These are phyloP conservation scores for Sebastes diaconus DNA, from an alignment of 2,797 vertebrate genomes.

Conservation along the genomic window DNA sequence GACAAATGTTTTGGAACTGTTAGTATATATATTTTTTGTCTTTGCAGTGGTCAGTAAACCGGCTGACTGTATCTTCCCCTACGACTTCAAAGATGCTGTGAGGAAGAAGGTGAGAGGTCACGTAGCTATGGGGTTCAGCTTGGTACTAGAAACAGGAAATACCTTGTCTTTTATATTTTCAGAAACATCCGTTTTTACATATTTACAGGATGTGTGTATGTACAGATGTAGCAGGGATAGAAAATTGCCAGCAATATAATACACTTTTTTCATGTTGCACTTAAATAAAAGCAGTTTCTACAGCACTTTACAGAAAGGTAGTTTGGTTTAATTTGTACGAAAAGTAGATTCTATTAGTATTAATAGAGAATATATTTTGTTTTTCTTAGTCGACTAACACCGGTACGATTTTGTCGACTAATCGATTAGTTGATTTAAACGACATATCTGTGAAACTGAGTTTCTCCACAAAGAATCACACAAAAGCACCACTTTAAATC, in stretches of 20 bases:
- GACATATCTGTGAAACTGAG: no score
- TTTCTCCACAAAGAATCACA: no score
- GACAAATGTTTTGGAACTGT: rapidly evolving
- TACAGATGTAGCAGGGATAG: not conserved
- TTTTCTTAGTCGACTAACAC: no score
- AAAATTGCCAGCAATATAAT: not conserved
- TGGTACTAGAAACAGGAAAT: not conserved
- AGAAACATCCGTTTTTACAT: not conserved
- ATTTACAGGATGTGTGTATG: not conserved
- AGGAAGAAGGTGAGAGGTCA: slow-evolving; percentile 86
- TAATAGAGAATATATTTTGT: not conserved
- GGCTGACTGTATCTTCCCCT: slow-evolving; percentile 93
- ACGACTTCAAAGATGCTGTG: slow-evolving; percentile 90
- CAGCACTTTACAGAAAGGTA: not conserved
- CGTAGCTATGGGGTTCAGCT: not conserved
- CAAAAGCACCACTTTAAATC: no score
- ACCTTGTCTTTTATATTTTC: no score
- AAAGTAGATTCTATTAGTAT: not conserved
- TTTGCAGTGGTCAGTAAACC: slow-evolving; percentile 92
- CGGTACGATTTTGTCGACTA: no score
- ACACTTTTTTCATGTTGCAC: not conserved
- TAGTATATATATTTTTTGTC: slow-evolving; percentile 1
- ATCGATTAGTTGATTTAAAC: no score
- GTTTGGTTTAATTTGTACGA: not conserved
- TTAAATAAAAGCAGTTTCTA: not conserved